These are phyloP conservation scores for Pithys albifrons DNA, from an alignment of 2,113 vertebrate species.

Conservation along the genomic window DNA sequence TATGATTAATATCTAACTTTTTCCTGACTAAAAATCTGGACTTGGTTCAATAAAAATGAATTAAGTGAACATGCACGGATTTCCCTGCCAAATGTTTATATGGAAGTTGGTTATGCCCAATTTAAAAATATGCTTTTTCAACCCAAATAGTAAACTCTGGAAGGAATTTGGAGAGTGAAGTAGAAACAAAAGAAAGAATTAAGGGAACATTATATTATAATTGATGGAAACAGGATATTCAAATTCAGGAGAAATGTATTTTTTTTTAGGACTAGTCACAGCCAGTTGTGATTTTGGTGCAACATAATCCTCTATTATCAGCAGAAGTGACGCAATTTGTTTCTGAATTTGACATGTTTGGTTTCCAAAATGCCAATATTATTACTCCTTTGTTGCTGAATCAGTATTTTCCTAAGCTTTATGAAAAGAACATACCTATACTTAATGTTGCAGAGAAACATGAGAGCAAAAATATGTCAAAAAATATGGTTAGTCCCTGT, in stretches of 20 bases:
- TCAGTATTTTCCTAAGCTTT: neutral
- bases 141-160: slow-evolving; percentile 64
- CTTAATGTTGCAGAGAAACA: neutral
- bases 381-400: neutral
- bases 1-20: slow-evolving; percentile 74
- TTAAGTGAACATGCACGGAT: slow-evolving; percentile 68
- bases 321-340: neutral
- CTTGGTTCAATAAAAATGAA: slow-evolving; percentile 76
- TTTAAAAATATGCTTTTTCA: slow-evolving; percentile 71
- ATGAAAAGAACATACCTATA: neutral
- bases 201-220: slow-evolving; percentile 58
- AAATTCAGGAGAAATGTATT: neutral
- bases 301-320: slow-evolving; percentile 13
- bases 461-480: neutral
- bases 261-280: neutral
- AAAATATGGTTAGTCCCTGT: neutral
- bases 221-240: slow-evolving; percentile 41
- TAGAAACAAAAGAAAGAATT: slow-evolving; percentile 56
- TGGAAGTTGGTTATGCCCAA: slow-evolving; percentile 65
- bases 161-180: slow-evolving; percentile 46
- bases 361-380: neutral
- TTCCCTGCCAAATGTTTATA: slow-evolving; percentile 67
- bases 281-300: neutral
- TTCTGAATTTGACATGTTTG: slow-evolving; percentile 10
- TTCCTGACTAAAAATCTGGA: slow-evolving; percentile 72